Percentiles rank a stretch among this genome's conserved stretches.
Evolutionary conservation across 2,113 vertebrate species (phyloP).

Genomic region (Paratilapia polleni): DNA sequence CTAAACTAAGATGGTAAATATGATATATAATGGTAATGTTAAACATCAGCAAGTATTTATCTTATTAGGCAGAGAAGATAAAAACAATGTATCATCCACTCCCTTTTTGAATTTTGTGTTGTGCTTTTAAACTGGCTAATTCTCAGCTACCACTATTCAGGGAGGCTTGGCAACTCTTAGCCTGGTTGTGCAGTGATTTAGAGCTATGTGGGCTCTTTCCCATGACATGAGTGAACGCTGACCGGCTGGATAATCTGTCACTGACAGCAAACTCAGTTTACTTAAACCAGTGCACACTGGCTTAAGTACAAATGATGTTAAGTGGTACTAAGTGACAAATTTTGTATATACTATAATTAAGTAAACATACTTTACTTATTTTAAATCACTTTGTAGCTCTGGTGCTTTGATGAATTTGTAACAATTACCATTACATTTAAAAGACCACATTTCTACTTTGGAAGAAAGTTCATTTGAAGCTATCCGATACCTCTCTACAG

Average conservation of each 20-base stretch:
- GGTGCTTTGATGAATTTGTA: neutral
- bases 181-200: constrained; percentile 51
- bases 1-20: neutral
- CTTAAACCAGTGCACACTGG: neutral
- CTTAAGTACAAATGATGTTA: neutral
- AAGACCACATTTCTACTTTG: neutral
- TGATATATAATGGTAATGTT: neutral
- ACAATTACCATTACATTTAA: neutral
- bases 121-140: neutral
- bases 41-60: neutral
- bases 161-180: constrained; percentile 33
- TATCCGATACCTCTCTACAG: neutral
- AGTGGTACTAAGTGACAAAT: neutral
- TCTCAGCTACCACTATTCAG: constrained; percentile 14
- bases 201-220: constrained; percentile 38
- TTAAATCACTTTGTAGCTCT: neutral
- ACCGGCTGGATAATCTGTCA: constrained; percentile 59
- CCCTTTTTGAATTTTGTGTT: constrained; percentile 14
- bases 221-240: constrained; percentile 51
- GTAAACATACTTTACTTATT: neutral
- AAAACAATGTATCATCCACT: constrained; percentile 30
- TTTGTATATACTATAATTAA: constrained; percentile 3
- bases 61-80: neutral
- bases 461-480: neutral
- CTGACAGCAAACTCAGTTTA: constrained; percentile 15